phyloP scores from a whole-genome alignment of 2,797 vertebrate species.

The Fringilla coelebs region DNA sequence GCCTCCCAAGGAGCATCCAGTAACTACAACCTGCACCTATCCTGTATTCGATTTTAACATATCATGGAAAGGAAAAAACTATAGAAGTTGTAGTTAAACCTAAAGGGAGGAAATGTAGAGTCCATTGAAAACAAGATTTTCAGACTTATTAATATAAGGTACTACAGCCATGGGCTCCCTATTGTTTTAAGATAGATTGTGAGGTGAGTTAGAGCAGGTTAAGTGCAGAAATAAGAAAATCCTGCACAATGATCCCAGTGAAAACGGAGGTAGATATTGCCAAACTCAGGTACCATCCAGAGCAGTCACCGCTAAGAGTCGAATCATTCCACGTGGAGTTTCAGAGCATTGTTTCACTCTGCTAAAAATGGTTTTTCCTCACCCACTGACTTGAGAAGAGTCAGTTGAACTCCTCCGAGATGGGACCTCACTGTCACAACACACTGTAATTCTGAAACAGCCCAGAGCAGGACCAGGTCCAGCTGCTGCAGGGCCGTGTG shows the following conservation, averaged over 20 bases:
- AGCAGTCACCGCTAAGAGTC: background rate
- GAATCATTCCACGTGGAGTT: accelerated
- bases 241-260: background rate
- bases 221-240: background rate
- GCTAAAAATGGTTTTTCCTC: background rate
- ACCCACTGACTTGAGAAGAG: background rate
- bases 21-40: accelerated
- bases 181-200: background rate
- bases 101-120: background rate
- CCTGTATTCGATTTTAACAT: background rate
- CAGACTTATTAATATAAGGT: background rate
- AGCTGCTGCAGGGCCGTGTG: accelerated
- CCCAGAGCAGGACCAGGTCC: background rate
- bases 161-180: background rate
- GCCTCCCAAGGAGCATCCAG: background rate
- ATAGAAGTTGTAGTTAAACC: background rate
- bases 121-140: slow-evolving; percentile 27
- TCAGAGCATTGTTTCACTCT: accelerated
- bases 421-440: background rate
- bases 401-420: background rate
- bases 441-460: accelerated
- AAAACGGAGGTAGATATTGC: background rate
- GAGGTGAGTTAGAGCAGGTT: background rate
- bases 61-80: background rate
- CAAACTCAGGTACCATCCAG: background rate